Evolutionary conservation across 2,113 vertebrate species (phyloP).

Genomic region (Merops nubicus): DNA sequence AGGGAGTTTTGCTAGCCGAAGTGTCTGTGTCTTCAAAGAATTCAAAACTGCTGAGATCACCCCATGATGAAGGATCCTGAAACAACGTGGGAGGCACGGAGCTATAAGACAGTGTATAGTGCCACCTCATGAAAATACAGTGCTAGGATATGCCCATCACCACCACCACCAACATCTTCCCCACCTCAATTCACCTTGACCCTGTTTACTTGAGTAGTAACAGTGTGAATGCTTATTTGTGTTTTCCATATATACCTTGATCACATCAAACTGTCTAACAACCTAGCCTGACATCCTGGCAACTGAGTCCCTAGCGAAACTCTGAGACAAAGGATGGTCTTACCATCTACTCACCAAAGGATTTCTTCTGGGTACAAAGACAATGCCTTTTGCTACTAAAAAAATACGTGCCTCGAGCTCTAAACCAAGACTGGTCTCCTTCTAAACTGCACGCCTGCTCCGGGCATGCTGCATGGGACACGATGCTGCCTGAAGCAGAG

Average conservation of each 20-base stretch:
- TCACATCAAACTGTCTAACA: background rate
- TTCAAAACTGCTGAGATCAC: slow-evolving; percentile 82
- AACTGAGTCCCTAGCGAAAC: background rate
- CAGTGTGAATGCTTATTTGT: background rate
- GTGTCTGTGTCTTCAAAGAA: slow-evolving; percentile 81
- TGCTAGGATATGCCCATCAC: slow-evolving; percentile 37
- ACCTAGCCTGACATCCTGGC: background rate
- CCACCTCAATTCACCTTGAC: background rate
- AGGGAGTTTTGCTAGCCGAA: slow-evolving; percentile 74
- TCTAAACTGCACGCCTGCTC: background rate
- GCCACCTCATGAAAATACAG: slow-evolving; percentile 72
- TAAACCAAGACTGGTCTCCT: background rate
- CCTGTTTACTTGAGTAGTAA: background rate
- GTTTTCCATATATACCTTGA: background rate
- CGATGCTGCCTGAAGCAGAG: background rate
- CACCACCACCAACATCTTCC: background rate
- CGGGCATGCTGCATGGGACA: background rate
- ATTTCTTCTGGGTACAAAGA: background rate
- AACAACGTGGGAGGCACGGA: slow-evolving; percentile 84
- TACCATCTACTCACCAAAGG: background rate
- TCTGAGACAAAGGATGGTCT: background rate
- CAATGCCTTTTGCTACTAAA: background rate
- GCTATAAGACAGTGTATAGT: slow-evolving; percentile 76
- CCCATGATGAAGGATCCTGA: slow-evolving; percentile 88
- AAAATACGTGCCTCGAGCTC: background rate